These are phyloP conservation scores for Podarcis siculus DNA, from an alignment of 2,797 vertebrate species.

Conservation along the genomic window DNA sequence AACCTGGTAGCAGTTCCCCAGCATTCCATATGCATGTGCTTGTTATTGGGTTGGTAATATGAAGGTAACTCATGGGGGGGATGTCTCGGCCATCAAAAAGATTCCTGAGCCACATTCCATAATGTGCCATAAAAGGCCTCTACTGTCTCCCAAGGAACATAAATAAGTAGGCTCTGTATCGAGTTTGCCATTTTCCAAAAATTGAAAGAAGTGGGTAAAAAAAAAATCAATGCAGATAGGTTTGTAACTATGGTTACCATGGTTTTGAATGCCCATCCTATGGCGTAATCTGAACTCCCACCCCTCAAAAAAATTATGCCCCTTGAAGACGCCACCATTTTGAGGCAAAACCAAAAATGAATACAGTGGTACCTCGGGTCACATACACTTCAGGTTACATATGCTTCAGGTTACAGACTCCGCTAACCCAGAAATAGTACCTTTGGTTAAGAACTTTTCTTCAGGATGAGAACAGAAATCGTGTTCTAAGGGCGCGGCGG, in stretches of 20 bases:
- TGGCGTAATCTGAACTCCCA: too few relatives aligned
- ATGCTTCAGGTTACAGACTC: too few relatives aligned
- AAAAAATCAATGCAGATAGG: background rate
- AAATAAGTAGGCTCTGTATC: background rate
- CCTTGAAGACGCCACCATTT: too few relatives aligned
- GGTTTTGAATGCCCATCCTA: background rate
- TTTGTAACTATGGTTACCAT: background rate
- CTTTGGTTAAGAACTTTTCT: too few relatives aligned
- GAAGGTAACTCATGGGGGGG: background rate
- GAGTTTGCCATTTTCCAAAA: background rate
- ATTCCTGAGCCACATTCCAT: background rate
- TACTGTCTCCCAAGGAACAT: background rate
- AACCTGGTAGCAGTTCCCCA: slow-evolving; percentile 1
- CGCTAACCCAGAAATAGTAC: too few relatives aligned
- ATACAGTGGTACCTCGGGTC: too few relatives aligned
- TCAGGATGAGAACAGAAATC: too few relatives aligned
- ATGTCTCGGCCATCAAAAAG: background rate
- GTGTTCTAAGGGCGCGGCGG: too few relatives aligned
- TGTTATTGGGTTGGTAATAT: background rate
- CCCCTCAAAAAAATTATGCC: too few relatives aligned
- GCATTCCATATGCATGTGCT: background rate
- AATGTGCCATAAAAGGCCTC: background rate
- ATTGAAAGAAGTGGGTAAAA: background rate
- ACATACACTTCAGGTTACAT: too few relatives aligned
- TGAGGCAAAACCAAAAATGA: too few relatives aligned